Percentiles rank a stretch among this genome's conserved stretches.
Evolutionary conservation across 2,113 vertebrate species (phyloP).

Genomic region (Sebastes schlegelii): DNA sequence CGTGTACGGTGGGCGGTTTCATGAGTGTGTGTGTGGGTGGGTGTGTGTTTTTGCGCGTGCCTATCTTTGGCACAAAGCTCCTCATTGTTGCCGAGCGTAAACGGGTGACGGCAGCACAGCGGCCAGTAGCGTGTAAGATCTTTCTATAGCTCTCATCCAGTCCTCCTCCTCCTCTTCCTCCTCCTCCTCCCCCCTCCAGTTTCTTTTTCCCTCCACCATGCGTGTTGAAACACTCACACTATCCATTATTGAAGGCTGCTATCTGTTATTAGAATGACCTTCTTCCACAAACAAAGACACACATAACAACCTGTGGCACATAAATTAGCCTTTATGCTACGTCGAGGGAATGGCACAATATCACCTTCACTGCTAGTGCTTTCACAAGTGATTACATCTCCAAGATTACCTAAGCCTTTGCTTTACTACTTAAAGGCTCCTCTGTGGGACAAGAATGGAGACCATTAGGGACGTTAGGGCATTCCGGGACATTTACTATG

Average conservation of each 20-base stretch:
- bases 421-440: neutral
- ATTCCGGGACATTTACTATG: neutral
- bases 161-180: conserved; percentile 12
- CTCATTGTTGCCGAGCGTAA: conserved; percentile 58
- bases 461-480: neutral
- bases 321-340: neutral
- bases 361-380: neutral
- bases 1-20: conserved; percentile 28
- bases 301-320: neutral
- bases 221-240: conserved; percentile 27
- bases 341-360: neutral
- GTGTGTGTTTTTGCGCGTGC: conserved; percentile 14
- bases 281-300: conserved; percentile 9
- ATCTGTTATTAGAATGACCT: conserved; percentile 26
- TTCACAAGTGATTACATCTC: neutral
- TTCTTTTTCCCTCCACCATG: neutral
- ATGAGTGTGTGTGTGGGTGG: neutral
- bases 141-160: conserved; percentile 47
- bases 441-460: neutral
- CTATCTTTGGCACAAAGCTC: conserved; percentile 47
- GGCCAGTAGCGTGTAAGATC: conserved; percentile 44
- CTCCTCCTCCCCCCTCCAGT: neutral
- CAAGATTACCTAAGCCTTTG: conserved; percentile 1
- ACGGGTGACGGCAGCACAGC: conserved; percentile 45
- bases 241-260: conserved; percentile 16